Evolutionary conservation across 2,888 invertebrate species (phyloP).

Genomic region (Xestia sexstrigata): DNA sequence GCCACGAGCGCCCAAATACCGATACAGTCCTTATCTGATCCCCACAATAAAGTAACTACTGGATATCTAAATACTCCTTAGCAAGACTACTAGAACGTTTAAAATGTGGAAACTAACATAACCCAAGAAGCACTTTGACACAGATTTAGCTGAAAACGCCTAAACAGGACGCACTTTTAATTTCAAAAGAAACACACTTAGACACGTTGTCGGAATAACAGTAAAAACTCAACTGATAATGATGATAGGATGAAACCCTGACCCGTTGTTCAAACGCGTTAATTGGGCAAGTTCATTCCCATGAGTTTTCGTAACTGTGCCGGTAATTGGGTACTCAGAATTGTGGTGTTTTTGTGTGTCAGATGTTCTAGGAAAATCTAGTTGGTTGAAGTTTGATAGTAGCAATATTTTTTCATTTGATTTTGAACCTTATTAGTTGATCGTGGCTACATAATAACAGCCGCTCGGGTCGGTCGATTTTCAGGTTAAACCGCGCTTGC

Average conservation of each 20-base stretch:
- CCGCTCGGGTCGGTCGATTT: neutral
- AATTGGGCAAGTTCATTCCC: slow-evolving; percentile 45
- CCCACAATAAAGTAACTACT: too few species aligned
- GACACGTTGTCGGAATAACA: neutral
- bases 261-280: slow-evolving; percentile 27
- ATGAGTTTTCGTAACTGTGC: slow-evolving; percentile 35
- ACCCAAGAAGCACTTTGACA: neutral
- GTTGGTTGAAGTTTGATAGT: neutral
- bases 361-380: slow-evolving; percentile 13
- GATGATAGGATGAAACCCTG: slow-evolving; percentile 25
- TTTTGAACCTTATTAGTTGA: neutral
- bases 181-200: neutral
- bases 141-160: neutral
- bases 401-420: neutral
- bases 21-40: too few species aligned
- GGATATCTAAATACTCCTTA: neutral
- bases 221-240: slow-evolving; percentile 25
- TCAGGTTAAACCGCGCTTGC: neutral
- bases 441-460: neutral
- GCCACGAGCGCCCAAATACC: too few species aligned
- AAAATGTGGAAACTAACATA: neutral
- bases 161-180: neutral
- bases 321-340: slow-evolving; percentile 20
- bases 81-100: neutral
- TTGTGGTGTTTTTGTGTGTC: slow-evolving; percentile 1